phyloP scores from a whole-genome alignment of 2,888 invertebrate genomes.

The Cantharis rustica region DNA sequence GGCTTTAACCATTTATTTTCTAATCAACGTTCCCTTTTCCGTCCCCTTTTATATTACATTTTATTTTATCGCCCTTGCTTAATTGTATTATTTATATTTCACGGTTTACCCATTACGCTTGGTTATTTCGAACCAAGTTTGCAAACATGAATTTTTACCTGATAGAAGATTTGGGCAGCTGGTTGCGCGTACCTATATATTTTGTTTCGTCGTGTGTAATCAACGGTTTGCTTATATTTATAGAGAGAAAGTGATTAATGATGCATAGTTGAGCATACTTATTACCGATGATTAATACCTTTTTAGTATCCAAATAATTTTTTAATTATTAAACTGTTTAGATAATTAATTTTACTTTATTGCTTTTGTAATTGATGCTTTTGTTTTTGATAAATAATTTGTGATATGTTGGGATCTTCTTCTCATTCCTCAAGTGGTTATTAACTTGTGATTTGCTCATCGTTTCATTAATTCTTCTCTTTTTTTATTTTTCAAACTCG shows the following conservation, averaged over 20 bases:
- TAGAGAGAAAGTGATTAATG: constrained; percentile 31
- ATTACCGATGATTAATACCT: constrained; percentile 9
- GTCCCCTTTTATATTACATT: background rate
- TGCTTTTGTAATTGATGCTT: background rate
- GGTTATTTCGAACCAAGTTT: background rate
- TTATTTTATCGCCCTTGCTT: background rate
- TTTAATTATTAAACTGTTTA: constrained; percentile 2
- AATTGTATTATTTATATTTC: background rate
- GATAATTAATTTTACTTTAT: background rate
- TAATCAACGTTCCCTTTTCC: background rate
- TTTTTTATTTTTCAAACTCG: background rate
- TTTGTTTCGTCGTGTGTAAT: constrained; percentile 39
- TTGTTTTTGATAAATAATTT: background rate
- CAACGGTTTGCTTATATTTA: constrained; percentile 17
- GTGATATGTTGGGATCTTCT: background rate
- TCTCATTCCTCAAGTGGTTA: background rate
- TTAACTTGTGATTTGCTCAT: background rate
- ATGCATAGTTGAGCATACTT: constrained; percentile 17
- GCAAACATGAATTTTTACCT: background rate
- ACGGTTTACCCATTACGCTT: background rate
- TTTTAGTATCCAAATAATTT: background rate
- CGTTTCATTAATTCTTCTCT: background rate
- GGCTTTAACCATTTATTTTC: background rate
- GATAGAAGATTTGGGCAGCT: constrained; percentile 44
- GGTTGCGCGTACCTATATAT: constrained; percentile 40